phyloP scores from a whole-genome alignment of 2,113 vertebrate genomes.

The Engraulis encrasicolus region DNA sequence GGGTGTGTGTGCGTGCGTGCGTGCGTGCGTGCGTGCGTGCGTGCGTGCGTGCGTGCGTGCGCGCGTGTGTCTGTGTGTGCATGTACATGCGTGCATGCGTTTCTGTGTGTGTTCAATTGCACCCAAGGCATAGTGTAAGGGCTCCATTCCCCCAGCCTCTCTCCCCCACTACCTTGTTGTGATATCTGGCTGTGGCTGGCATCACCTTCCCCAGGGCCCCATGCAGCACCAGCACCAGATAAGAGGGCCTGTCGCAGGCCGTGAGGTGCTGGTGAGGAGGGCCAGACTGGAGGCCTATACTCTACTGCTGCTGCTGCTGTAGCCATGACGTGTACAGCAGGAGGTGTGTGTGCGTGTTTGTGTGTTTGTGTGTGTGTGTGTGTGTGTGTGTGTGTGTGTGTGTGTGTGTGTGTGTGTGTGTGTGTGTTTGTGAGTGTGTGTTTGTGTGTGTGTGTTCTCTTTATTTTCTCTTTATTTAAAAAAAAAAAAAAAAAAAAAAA shows the following conservation, averaged over 20 bases:
- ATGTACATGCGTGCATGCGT: too few species aligned
- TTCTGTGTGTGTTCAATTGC: conserved; percentile 12
- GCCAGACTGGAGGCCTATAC: neutral
- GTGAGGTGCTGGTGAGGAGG: conserved; percentile 15
- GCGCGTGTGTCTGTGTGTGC: neutral
- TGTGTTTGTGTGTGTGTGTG: too few species aligned
- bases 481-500: too few species aligned
- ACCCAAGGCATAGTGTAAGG: neutral
- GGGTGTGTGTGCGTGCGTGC: too few species aligned
- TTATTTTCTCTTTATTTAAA: too few species aligned
- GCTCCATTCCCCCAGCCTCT: neutral
- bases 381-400: neutral
- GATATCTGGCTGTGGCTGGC: conserved; percentile 15
- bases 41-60: neutral
- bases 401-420: neutral
- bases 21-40: neutral
- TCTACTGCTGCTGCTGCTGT: neutral
- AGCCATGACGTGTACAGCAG: neutral
- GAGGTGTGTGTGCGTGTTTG: too few species aligned
- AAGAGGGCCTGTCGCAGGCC: conserved; percentile 11
- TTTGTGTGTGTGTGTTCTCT: too few species aligned
- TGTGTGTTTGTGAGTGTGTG: too few species aligned
- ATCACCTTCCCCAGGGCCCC: conserved; percentile 33
- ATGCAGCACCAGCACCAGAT: too few species aligned
- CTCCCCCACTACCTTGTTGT: neutral